Base-by-base conservation (phyloP, 2,888 invertebrate species). In the Troides oblongomaculatus region DNA sequence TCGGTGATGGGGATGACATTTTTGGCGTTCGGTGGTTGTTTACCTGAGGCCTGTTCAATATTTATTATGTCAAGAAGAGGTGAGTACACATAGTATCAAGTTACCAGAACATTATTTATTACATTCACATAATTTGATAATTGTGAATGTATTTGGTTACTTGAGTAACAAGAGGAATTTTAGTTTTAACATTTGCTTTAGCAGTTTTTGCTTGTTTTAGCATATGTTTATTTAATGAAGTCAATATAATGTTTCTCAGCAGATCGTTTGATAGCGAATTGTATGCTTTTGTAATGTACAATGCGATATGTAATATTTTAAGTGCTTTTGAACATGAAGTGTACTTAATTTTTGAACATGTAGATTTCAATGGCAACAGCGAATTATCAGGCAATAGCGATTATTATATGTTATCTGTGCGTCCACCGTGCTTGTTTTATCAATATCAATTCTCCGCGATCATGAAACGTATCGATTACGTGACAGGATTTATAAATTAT, bases 1-100 rank as follows among this genome's bases (percentile, higher is more conserved):
- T 96, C 97, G 14, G 95, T 98, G 0, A 97, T 98, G 96, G 98
- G 98, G 2, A 95, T 98, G 79, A 98, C 98, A 0, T 96, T 98
- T 79, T 90, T 98, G 72, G 97, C 98, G 0, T 97, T 97, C 23
- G 98, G 98, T 4, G 97, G 97, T 1, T 97, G 97, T 77, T 93
- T 98, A 77, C 98, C 98, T 0, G 98, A 94, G 79, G 94, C 94
- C 0, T 93, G 93, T 53, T 97, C 98, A 0, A 97, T 97, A 79
- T 94, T 96, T 53, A 97, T 98, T 74, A 96, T 98, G 81, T 95
- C 97, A 1, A 94, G 96, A 80, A 95, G 96, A 94, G 98, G 98
- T 97, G 88, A 80, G 84, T 76, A 65, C 61, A 43, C 21, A 23
- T 39, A 1, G 10, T 39, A 10, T 39, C 7, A 10, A 39, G 39